phyloP scores from a whole-genome alignment of 37 sponge, comb jelly and placozoan species.

The Geodia barretti region DNA sequence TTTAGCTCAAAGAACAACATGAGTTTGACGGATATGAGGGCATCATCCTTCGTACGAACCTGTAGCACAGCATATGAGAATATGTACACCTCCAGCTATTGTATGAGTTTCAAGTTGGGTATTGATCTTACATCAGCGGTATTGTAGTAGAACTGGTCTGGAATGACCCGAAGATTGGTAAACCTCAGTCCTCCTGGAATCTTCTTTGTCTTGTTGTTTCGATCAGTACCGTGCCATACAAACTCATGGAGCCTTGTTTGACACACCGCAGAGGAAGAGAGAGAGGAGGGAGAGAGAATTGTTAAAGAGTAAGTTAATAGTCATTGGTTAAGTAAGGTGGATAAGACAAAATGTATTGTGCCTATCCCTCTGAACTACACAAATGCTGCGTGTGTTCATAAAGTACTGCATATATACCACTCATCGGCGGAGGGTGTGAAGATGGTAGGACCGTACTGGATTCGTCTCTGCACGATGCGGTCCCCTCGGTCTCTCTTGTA shows the following conservation, averaged over 20 bases:
- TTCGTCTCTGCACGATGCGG: conserved; percentile 55
- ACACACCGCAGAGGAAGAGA: background rate
- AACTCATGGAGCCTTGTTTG: conserved; percentile 85
- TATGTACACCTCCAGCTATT: no score
- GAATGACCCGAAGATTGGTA: conserved; percentile 86
- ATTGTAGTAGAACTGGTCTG: conserved; percentile 94
- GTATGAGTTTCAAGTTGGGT: no score
- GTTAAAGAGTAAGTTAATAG: no score
- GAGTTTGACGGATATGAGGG: conserved; percentile 82
- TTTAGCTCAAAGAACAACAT: conserved; percentile 92
- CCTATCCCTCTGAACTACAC: no score
- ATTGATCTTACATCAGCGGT: conserved; percentile 74
- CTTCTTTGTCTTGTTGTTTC: conserved; percentile 83
- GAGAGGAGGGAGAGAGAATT: conserved; percentile 3
- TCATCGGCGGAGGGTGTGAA: conserved; percentile 85
- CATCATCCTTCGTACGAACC: conserved; percentile 92
- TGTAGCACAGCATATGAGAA: no score
- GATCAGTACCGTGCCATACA: conserved; percentile 90
- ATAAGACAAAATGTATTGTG: no score
- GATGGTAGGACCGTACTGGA: conserved; percentile 81
- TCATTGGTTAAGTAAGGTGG: no score
- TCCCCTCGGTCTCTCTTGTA: conserved; percentile 63
- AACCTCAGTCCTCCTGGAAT: conserved; percentile 73
- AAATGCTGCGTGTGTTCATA: no score
- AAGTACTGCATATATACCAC: conserved; percentile 58